Base-by-base conservation (phyloP, 2,113 vertebrate genomes). In the Scortum barcoo region DNA sequence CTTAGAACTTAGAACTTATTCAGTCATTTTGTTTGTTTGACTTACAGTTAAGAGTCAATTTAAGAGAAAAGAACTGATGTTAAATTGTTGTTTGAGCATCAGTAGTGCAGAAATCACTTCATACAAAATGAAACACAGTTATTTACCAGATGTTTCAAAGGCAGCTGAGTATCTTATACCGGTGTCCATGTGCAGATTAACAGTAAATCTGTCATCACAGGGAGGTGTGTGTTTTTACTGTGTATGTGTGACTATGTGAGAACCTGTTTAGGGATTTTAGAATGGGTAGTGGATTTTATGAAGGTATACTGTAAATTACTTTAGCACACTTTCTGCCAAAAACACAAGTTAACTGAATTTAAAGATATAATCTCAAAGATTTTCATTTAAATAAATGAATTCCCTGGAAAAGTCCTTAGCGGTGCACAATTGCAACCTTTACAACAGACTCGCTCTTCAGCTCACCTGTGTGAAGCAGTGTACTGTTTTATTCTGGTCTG, bases 141-240 rank as follows among this genome's bases (percentile, higher is more conserved):
- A 48, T 57, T 62, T 48, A 26, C n/a, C 30, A 62, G 38, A 51
- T 80, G 58, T 80, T 26, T 7, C 28, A 51, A 73, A 68, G 54
- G 24, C 28, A 73, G 51, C 36, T 62, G 4, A 58, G 33, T 46
- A 26, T 0, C 30, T 81, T 50, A 17, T 22, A 24, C 65, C 44
- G 30, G 10, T 68, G 33, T 58, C 28, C 56, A 78, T 62, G 72
- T 65, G 57, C 66, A 58, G 62, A 67, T 65, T 80, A 63, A 68
- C 26, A 42, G 65, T 26, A n/a, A 58, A 44, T 65, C 48, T 70
- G 62, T 78, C 42, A 24, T 71, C 22, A 48, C 51, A 20, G 36
- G 20, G 1, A 50, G 33, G 26, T 63, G 36, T 60, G 24, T 63
- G 28, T 71, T 28, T 69, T 40, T 48, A 63, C 33, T 73, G 17